A percentile compares a stretch with the other conserved stretches of the same genome.
Conservation (phyloP, 2,797 vertebrate genomes). For the Eospalax fontanierii region DNA sequence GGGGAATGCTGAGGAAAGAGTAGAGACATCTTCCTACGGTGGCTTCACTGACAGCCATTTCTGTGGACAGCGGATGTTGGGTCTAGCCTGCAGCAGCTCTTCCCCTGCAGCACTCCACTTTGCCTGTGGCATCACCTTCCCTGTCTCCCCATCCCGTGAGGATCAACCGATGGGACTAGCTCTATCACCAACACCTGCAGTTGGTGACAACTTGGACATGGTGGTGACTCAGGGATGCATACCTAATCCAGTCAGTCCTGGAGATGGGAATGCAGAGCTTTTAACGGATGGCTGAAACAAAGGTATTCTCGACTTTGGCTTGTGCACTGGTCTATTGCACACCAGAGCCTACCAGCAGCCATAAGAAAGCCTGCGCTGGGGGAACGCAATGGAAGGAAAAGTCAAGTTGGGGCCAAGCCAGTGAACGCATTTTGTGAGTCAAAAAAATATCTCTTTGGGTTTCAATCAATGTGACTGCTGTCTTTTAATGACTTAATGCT, state of each 20-base stretch:
- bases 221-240: background rate
- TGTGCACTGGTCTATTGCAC: background rate
- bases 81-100: background rate
- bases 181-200: background rate
- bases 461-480: background rate
- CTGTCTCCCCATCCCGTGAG: fast-evolving
- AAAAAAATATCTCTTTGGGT: background rate
- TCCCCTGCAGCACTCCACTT: fast-evolving
- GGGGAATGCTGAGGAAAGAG: background rate
- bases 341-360: background rate
- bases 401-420: background rate
- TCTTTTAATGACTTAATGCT: background rate
- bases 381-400: background rate
- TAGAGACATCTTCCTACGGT: background rate
- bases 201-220: fast-evolving
- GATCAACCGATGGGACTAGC: too few relatives aligned
- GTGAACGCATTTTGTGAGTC: background rate
- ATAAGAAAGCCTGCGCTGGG: background rate
- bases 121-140: too few relatives aligned
- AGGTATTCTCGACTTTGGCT: background rate
- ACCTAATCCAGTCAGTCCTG: background rate
- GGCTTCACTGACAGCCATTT: background rate
- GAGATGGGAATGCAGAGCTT: background rate
- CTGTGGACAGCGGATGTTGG: background rate
- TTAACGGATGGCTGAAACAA: background rate